These are phyloP conservation scores for Caracal caracal DNA, from an alignment of 2,113 vertebrate genomes.

Conservation along the genomic window DNA sequence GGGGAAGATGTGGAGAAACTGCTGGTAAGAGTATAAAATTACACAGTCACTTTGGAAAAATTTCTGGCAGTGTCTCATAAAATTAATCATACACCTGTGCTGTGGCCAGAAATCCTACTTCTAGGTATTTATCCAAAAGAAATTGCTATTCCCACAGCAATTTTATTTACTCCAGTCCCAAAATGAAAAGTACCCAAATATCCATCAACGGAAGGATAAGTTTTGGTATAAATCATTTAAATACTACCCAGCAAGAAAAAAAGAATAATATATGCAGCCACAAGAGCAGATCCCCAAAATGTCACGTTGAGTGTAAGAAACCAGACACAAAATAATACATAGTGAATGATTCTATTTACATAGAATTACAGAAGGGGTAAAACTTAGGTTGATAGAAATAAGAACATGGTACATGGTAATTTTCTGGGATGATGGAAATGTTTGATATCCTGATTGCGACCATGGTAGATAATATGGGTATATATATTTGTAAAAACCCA, in stretches of 20 bases:
- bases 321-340: not conserved
- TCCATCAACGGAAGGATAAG: conserved; percentile 15
- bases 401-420: not conserved
- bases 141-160: conserved; percentile 1
- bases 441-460: conserved; percentile 2
- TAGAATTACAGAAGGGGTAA: not conserved
- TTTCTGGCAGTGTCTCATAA: conserved; percentile 30
- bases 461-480: not conserved
- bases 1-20: not conserved
- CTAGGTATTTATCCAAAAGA: conserved; percentile 2
- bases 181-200: not conserved
- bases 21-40: conserved; percentile 3
- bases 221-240: not conserved
- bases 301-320: not conserved
- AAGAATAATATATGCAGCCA: not conserved
- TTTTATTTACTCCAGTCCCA: not conserved
- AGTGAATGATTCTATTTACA: not conserved
- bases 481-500: not conserved
- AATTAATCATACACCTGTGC: not conserved
- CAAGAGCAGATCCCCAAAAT: not conserved
- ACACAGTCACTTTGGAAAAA: not conserved
- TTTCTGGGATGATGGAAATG: not conserved
- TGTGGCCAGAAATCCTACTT: conserved; percentile 51
- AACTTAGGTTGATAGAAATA: not conserved
- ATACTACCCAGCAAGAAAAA: conserved; percentile 17